phyloP scores from a whole-genome alignment of 2,797 vertebrate species.

The Sebastolobus alascanus region DNA sequence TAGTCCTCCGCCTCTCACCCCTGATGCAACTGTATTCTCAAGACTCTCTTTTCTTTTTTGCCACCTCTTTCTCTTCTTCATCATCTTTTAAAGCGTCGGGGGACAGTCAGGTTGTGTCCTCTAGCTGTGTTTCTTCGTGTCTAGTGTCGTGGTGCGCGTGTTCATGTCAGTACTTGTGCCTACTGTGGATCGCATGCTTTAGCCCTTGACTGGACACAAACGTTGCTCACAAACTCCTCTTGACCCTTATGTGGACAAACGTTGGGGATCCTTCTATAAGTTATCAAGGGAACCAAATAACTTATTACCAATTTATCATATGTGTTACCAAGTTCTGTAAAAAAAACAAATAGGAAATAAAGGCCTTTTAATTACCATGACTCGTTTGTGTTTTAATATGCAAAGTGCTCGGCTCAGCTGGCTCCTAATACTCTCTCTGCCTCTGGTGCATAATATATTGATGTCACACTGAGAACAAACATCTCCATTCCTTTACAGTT shows the following conservation, averaged over 20 bases:
- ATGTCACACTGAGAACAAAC: constrained; percentile 30
- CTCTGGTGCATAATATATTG: constrained; percentile 9
- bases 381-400: constrained; percentile 65
- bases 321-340: constrained; percentile 90
- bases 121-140: constrained; percentile 84
- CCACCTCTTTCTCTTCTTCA: constrained; percentile 64
- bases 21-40: constrained; percentile 68
- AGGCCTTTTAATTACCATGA: constrained; percentile 88
- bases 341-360: constrained; percentile 88
- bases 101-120: constrained; percentile 82
- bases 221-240: constrained; percentile 86
- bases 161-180: constrained; percentile 89
- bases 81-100: constrained; percentile 78
- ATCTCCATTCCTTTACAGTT: constrained; percentile 46
- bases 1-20: constrained; percentile 69
- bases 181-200: constrained; percentile 90
- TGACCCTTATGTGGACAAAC: constrained; percentile 84
- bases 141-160: constrained; percentile 87
- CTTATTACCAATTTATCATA: constrained; percentile 88
- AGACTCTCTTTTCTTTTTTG: constrained; percentile 56
- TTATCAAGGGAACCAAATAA: constrained; percentile 89
- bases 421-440: constrained; percentile 7
- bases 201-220: constrained; percentile 88
- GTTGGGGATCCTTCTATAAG: constrained; percentile 84
- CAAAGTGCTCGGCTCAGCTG: constrained; percentile 22